These are phyloP conservation scores for Petrophora chlorosata DNA, from an alignment of 2,888 invertebrate species.

Conservation along the genomic window DNA sequence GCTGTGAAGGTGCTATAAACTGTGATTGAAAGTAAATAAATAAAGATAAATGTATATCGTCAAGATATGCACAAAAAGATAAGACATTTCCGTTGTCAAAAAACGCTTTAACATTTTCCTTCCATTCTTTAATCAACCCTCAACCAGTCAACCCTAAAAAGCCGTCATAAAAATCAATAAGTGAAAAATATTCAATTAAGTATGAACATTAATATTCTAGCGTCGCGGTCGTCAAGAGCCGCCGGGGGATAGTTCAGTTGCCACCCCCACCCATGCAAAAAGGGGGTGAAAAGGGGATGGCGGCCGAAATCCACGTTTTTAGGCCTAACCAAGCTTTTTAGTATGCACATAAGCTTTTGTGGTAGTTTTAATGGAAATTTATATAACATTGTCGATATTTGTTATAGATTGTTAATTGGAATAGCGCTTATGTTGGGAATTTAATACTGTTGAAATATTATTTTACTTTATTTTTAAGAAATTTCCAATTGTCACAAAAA, in stretches of 20 bases:
- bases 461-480: too few species aligned
- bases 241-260: conserved; percentile 67
- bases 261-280: conserved; percentile 35
- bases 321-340: conserved; percentile 79
- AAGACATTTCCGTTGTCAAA: too few species aligned
- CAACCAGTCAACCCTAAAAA: neutral
- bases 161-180: conserved; percentile 53
- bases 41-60: too few species aligned
- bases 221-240: conserved; percentile 74
- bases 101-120: too few species aligned
- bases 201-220: conserved; percentile 77
- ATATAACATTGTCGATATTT: conserved; percentile 11
- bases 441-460: too few species aligned
- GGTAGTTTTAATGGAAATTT: conserved; percentile 52
- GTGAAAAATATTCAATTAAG: conserved; percentile 76
- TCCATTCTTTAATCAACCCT: neutral
- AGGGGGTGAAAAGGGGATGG: conserved; percentile 51
- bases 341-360: conserved; percentile 65
- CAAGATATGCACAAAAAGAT: too few species aligned
- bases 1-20: too few species aligned
- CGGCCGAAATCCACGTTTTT: conserved; percentile 75
- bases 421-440: too few species aligned
- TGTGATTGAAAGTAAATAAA: too few species aligned
- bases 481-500: too few species aligned
- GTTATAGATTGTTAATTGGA: too few species aligned